Evolutionary conservation across 2,113 vertebrate genomes (phyloP), one percentile per base, ranked within the genome.

Genomic region (Rhynchomys soricoides): DNA sequence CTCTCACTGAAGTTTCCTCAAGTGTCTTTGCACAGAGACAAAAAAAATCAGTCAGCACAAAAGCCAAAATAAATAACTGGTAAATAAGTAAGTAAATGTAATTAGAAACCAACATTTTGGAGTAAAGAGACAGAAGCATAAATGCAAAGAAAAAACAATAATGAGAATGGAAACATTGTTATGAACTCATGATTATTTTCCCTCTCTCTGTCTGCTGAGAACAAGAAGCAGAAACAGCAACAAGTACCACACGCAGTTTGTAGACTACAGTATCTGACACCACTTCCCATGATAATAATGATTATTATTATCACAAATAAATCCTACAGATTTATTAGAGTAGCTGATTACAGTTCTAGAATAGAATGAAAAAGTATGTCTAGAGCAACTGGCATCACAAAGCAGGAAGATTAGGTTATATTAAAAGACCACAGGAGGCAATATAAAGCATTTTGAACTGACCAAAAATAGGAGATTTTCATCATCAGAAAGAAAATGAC

Each of bases 351-450:
- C 1, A 71, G 37, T 13, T 86, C 52, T 86, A 66, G 37, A 92
- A 17, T 3, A 31, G 52, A 22, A 62, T 43, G n/a, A 40, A 17
- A 40, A 78, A 90, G 78, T 71, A 16, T 87, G 66, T 40, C 48
- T 74, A 5, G 24, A 37, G 62, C 4, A 96, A 91, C 1, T 26
- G 10, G 29, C 70, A 2, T 62, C 68, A 95, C 40, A 96, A 94
- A 94, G 71, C 40, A 74, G 89, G 52, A 64, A 95, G 31, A 24
- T 62, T 88, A 40, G 22, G 13, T 48, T 57, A 10, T 37, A 37
- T 50, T 91, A n/a, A 81, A 88, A 79, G 13, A 95, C 85, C 50
- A 93, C 78, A 86, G 78, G 9, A 83, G 79, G 31, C 40, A 96
- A 89, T 4, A 87, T 43, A 48, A 95, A 92, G 19, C 13, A 22